phyloP scores from a whole-genome alignment of 2,888 invertebrate species.

The Agrochola lota region DNA sequence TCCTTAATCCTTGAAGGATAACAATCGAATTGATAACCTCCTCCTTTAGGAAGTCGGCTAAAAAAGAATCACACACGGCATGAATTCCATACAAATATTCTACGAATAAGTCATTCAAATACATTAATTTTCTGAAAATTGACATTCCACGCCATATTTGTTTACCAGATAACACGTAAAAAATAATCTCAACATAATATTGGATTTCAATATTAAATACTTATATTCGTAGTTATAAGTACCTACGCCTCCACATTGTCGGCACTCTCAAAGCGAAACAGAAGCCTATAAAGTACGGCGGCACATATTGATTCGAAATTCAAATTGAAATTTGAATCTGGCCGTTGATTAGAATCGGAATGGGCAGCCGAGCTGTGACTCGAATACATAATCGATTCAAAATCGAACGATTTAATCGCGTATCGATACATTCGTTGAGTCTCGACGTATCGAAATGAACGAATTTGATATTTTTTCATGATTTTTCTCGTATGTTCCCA shows the following conservation, averaged over 20 bases:
- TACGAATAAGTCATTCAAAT: not conserved
- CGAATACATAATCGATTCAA: constrained; percentile 67
- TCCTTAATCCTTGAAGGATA: not conserved
- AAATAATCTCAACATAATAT: not conserved
- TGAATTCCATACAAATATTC: not conserved
- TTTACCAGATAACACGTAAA: not conserved
- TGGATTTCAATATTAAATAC: not conserved
- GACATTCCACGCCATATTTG: not conserved
- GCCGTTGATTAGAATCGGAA: constrained; percentile 69
- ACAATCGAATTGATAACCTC: too few species aligned
- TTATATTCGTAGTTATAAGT: not conserved
- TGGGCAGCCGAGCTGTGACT: constrained; percentile 65
- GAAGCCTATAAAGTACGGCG: constrained; percentile 58
- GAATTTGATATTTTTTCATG: constrained; percentile 31
- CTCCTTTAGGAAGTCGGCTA: too few species aligned
- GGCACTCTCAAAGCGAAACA: constrained; percentile 44
- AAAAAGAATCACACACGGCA: not conserved
- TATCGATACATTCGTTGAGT: constrained; percentile 60
- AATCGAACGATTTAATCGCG: constrained; percentile 67
- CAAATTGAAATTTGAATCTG: constrained; percentile 69
- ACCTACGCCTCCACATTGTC: constrained; percentile 7
- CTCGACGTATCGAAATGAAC: constrained; percentile 45
- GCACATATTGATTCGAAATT: constrained; percentile 70
- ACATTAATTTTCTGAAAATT: not conserved
- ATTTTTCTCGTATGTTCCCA: constrained; percentile 7